phyloP scores from a whole-genome alignment of 2,888 invertebrate species.

The Leptogaster cylindrica region DNA sequence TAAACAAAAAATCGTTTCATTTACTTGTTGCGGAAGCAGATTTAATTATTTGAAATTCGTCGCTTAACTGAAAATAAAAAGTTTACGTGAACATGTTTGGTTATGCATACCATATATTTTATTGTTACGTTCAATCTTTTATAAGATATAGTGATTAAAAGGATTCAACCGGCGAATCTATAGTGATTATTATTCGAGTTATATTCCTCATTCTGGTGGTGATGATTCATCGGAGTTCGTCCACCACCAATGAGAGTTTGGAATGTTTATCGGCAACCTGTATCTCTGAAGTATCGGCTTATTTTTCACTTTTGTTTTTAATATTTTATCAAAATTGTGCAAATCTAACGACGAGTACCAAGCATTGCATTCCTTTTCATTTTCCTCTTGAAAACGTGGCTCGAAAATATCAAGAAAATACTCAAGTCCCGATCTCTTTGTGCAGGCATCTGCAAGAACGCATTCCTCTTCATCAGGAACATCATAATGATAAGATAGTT shows the following conservation, averaged over 20 bases:
- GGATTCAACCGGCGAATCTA: no score
- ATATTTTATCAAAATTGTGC: background rate
- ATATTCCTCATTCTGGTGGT: no score
- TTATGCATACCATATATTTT: no score
- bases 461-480: background rate
- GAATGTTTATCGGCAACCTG: background rate
- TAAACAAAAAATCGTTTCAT: no score
- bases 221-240: background rate
- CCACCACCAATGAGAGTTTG: conserved; percentile 4
- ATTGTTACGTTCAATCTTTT: no score
- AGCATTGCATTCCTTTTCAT: background rate
- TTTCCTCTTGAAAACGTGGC: background rate
- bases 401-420: conserved; percentile 5
- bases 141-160: no score
- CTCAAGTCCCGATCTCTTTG: background rate
- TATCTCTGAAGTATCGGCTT: background rate
- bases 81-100: no score
- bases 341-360: background rate
- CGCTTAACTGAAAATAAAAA: no score
- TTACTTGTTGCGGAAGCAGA: no score
- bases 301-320: background rate
- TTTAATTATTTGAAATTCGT: no score
- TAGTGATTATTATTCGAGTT: no score
- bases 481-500: background rate
- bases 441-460: background rate